Evolutionary conservation across 2,113 vertebrate genomes (phyloP), one percentile per base, ranked within the genome.

Genomic region (Rhagologus leucostigma): DNA sequence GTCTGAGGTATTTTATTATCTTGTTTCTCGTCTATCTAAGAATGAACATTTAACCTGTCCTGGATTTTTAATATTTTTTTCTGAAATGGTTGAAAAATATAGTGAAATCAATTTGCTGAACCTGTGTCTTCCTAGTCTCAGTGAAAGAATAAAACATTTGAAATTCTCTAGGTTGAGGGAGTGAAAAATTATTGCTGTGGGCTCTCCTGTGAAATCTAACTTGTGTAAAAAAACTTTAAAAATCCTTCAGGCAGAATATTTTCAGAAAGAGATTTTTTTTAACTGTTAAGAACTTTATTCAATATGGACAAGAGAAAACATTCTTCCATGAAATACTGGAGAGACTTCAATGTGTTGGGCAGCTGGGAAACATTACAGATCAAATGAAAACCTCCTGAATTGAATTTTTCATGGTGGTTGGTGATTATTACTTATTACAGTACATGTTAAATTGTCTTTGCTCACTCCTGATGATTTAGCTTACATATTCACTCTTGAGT

Each of bases 1-100:
- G 97, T 98, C 97, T 98, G 96, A 97, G 91, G 50, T 96, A 90
- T 93, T 97, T 97, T 95, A 97, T 97, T 96, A 95, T 96, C 89
- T 97, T 94, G 68, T 85, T 90, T 96, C 83, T 96, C 27, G 84
- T 96, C 69, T 93, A 33, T 89, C 93, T 94, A 81, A 95, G 92
- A 98, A 90, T 35, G 79, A 93, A 91, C 85, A 89, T 73, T 93
- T 92, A 86, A 83, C 83, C 65, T 96, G 60, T 83, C 68, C 62
- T 95, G 27, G 35, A 47, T 59, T 84, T 89, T 60, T 56, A 55
- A 53, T 89, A 22, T 78, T 77, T 89, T 90, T 90, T 74, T 22
- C 79, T 83, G 23, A 19, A 78, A 9, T 89, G 47, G 24, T 76
- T 64, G 84, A 96, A 96, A 97, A 93, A 77, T 47, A 26, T 7